These are phyloP conservation scores for Cynopterus brachyotis DNA, from an alignment of 2,113 vertebrate genomes.

Conservation along the genomic window DNA sequence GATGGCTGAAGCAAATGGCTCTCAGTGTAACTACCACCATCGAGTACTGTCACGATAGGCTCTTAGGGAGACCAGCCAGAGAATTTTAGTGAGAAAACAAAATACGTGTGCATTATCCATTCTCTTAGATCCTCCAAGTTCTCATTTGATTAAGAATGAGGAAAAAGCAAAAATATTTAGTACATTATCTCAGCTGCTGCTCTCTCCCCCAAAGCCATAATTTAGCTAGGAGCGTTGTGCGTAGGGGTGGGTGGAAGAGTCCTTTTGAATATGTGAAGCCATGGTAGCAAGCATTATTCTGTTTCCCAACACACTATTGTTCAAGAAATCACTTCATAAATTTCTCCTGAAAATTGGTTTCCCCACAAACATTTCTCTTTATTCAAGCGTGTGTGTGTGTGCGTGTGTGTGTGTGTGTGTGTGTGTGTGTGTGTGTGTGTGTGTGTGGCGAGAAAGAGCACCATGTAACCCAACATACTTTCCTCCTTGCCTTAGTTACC, in stretches of 20 bases:
- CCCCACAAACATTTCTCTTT: neutral
- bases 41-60: neutral
- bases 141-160: neutral
- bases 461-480: neutral
- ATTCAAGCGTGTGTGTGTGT: neutral
- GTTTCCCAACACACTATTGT: neutral
- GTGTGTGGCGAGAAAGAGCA: neutral
- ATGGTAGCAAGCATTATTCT: neutral
- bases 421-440: neutral
- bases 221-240: neutral
- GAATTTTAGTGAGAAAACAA: neutral
- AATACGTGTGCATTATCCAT: neutral
- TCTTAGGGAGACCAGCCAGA: neutral
- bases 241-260: neutral
- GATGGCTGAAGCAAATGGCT: neutral
- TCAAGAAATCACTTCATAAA: neutral
- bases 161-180: neutral
- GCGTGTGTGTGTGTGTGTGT: neutral
- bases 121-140: neutral
- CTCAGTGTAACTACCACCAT: neutral
- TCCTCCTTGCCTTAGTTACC: conserved; percentile 2
- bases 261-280: neutral
- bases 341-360: conserved; percentile 35
- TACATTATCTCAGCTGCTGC: neutral
- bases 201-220: neutral